phyloP scores from a whole-genome alignment of 2,888 invertebrate genomes.

The Melanostoma scalare region DNA sequence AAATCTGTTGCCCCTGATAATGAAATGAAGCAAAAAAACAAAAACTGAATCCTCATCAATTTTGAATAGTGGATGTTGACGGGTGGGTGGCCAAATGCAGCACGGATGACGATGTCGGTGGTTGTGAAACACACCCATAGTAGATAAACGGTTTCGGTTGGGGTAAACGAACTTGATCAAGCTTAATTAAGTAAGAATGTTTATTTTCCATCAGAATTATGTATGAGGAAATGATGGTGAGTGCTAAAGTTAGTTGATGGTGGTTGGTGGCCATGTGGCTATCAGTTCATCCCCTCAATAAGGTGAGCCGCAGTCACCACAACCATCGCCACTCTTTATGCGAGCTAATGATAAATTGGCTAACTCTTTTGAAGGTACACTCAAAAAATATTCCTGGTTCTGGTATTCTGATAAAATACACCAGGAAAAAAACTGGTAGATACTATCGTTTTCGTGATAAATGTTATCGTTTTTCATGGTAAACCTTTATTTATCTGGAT shows the following conservation, averaged over 20 bases:
- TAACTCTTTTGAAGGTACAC: constrained; percentile 14
- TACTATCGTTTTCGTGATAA: too few relatives aligned
- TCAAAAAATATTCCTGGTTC: too few relatives aligned
- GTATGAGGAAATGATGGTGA: constrained; percentile 44
- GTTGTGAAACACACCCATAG: constrained; percentile 62
- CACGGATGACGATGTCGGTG: constrained; percentile 8
- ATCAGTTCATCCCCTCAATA: constrained; percentile 26
- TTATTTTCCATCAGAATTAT: constrained; percentile 68
- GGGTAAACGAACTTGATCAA: constrained; percentile 71
- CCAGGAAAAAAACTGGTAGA: too few relatives aligned
- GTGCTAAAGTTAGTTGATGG: too few relatives aligned
- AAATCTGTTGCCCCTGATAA: constrained; percentile 57
- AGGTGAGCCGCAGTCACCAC: constrained; percentile 2
- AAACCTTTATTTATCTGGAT: too few relatives aligned
- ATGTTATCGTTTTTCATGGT: too few relatives aligned
- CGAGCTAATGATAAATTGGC: constrained; percentile 60
- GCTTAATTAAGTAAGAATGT: constrained; percentile 72
- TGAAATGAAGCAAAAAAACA: constrained; percentile 41
- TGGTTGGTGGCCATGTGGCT: constrained; percentile 16
- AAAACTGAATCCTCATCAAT: constrained; percentile 31
- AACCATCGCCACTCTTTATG: constrained; percentile 5
- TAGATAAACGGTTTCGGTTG: constrained; percentile 63
- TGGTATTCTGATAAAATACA: too few relatives aligned
- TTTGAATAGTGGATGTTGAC: constrained; percentile 37
- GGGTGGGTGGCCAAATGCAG: constrained; percentile 24